phyloP scores from a whole-genome alignment of 2,888 invertebrate genomes.

The Athalia rosae region DNA sequence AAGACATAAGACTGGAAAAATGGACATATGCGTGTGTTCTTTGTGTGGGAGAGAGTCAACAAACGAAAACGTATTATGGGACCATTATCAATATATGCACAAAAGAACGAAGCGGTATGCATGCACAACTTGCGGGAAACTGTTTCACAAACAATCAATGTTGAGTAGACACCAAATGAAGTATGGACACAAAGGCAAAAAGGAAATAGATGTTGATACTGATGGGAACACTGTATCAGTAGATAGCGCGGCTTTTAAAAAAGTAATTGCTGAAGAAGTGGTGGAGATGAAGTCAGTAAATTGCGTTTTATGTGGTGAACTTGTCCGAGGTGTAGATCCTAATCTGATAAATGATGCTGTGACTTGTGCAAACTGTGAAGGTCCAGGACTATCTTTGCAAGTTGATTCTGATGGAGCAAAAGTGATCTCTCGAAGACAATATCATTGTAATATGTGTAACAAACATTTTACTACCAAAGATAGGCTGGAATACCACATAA shows the following conservation, averaged over 20 bases:
- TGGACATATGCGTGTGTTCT: slow-evolving; percentile 38
- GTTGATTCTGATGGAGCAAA: slow-evolving; percentile 46
- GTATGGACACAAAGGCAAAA: slow-evolving; percentile 44
- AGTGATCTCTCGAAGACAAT: slow-evolving; percentile 45
- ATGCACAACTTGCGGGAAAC: slow-evolving; percentile 46
- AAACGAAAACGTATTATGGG: slow-evolving; percentile 46
- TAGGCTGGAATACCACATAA: slow-evolving; percentile 45
- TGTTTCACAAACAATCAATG: slow-evolving; percentile 46
- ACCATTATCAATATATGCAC: slow-evolving; percentile 48
- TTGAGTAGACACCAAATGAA: slow-evolving; percentile 44
- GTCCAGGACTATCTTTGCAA: slow-evolving; percentile 43
- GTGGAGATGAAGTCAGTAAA: slow-evolving; percentile 46
- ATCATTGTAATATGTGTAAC: slow-evolving; percentile 46
- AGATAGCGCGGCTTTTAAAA: slow-evolving; percentile 45
- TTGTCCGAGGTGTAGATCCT: slow-evolving; percentile 46
- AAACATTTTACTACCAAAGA: slow-evolving; percentile 47
- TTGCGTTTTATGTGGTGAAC: slow-evolving; percentile 44
- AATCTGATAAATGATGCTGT: slow-evolving; percentile 46
- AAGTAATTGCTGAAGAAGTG: slow-evolving; percentile 44
- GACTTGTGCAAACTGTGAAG: slow-evolving; percentile 42
- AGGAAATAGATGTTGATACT: slow-evolving; percentile 43
- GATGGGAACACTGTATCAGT: slow-evolving; percentile 41
- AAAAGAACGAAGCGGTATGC: slow-evolving; percentile 46
- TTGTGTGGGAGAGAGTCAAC: slow-evolving; percentile 46
- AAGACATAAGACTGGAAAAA: slow-evolving; percentile 42